Conservation (phyloP, 2,888 invertebrate species). For the Boloria selene region DNA sequence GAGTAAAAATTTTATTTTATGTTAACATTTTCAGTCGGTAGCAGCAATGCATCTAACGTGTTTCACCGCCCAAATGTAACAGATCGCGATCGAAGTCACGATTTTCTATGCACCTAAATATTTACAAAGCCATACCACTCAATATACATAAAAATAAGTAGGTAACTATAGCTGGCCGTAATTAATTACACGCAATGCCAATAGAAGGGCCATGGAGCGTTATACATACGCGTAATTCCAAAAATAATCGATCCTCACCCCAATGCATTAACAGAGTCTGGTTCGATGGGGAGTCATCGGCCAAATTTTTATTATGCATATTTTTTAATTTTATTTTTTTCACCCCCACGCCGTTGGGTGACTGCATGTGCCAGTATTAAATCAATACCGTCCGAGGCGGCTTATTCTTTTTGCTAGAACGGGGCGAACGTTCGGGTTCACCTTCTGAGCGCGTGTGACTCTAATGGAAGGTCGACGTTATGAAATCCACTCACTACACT, state of each 20-base stretch:
- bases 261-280: constrained; percentile 56
- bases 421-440: constrained; percentile 53
- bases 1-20: background rate
- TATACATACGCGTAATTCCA: constrained; percentile 55
- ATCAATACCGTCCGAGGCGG: constrained; percentile 62
- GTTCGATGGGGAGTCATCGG: constrained; percentile 64
- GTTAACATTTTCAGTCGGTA: background rate
- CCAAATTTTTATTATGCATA: constrained; percentile 71
- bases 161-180: constrained; percentile 35
- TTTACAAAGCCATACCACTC: constrained; percentile 25
- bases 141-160: constrained; percentile 33
- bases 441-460: constrained; percentile 47
- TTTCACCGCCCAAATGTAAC: background rate
- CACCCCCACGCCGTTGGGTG: constrained; percentile 58
- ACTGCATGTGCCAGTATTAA: constrained; percentile 60
- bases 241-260: constrained; percentile 69
- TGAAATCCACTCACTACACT: constrained; percentile 44
- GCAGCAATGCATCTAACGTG: constrained; percentile 5
- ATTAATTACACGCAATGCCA: constrained; percentile 42
- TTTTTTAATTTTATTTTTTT: constrained; percentile 78
- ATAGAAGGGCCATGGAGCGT: constrained; percentile 40
- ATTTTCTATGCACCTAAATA: constrained; percentile 2
- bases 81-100: background rate
- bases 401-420: constrained; percentile 58
- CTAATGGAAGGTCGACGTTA: constrained; percentile 55